phyloP scores from a whole-genome alignment of 2,113 vertebrate genomes.

The Picathartes gymnocephalus region DNA sequence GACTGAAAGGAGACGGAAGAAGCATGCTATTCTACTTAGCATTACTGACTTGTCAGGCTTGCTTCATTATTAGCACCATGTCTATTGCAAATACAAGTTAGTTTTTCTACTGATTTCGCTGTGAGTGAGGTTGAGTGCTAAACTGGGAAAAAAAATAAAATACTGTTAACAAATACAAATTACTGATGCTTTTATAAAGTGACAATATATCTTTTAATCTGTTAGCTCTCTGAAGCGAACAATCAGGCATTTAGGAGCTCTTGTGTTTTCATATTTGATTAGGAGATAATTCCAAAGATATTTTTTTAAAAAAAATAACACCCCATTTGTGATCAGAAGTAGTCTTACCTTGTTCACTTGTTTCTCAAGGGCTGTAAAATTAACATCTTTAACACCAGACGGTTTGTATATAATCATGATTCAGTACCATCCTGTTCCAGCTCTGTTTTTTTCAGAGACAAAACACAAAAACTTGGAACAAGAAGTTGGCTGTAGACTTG shows the following conservation, averaged over 20 bases:
- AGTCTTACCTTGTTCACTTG: background rate
- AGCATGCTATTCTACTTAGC: slow-evolving; percentile 49
- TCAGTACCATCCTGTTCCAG: background rate
- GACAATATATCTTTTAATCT: background rate
- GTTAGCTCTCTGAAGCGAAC: background rate
- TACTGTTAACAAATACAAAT: background rate
- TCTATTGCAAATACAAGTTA: background rate
- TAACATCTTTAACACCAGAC: slow-evolving; percentile 3
- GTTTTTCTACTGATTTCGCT: background rate
- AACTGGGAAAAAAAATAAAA: background rate
- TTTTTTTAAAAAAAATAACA: background rate
- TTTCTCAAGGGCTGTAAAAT: background rate
- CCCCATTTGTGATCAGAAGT: background rate
- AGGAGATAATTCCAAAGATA: background rate
- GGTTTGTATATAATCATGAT: background rate
- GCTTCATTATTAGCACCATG: background rate
- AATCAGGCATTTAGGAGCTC: background rate
- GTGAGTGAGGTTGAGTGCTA: background rate
- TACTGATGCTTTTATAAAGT: background rate
- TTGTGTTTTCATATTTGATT: background rate
- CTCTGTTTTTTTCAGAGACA: background rate
- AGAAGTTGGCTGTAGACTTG: background rate
- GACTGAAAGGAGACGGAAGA: slow-evolving; percentile 24
- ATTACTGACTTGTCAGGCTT: background rate
- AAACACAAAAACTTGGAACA: background rate